Evolutionary conservation across 2,113 vertebrate genomes (phyloP).

Genomic region (Oryzias curvinotus): DNA sequence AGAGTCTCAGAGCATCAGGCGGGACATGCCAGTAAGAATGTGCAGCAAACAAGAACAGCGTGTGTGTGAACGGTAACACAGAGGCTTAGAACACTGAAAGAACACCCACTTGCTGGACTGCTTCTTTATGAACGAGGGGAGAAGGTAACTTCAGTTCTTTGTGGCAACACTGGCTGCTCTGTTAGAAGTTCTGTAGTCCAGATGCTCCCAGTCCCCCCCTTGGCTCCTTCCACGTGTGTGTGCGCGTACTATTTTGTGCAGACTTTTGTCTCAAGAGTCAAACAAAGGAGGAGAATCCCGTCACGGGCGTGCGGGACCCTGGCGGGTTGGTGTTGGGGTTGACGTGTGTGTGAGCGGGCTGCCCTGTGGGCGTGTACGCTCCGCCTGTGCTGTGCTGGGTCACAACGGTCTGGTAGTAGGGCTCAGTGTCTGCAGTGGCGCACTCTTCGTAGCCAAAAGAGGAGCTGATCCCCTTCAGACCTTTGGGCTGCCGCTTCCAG

Average conservation of each 20-base stretch:
- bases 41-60: constrained; percentile 29
- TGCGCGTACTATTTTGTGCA: constrained; percentile 47
- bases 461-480: constrained; percentile 69
- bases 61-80: constrained; percentile 57
- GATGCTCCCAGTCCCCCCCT: constrained; percentile 18
- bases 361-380: constrained; percentile 87
- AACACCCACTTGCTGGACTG: constrained; percentile 38
- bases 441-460: constrained; percentile 88
- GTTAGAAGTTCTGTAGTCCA: constrained; percentile 40
- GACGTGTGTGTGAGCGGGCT: constrained; percentile 75
- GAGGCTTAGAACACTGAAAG: constrained; percentile 38
- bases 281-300: constrained; percentile 96
- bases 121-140: constrained; percentile 49
- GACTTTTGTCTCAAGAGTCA: constrained; percentile 71
- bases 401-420: constrained; percentile 91
- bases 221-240: constrained; percentile 21
- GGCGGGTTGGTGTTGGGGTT: constrained; percentile 72
- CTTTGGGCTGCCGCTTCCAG: constrained; percentile 92
- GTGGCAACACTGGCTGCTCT: constrained; percentile 35
- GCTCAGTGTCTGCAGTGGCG: constrained; percentile 73
- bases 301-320: constrained; percentile 89
- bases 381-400: constrained; percentile 94
- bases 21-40: constrained; percentile 6
- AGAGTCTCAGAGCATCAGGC: constrained; percentile 52
- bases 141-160: constrained; percentile 49